Evolutionary conservation across 2,888 invertebrate genomes (phyloP).

Genomic region (Phania funesta): DNA sequence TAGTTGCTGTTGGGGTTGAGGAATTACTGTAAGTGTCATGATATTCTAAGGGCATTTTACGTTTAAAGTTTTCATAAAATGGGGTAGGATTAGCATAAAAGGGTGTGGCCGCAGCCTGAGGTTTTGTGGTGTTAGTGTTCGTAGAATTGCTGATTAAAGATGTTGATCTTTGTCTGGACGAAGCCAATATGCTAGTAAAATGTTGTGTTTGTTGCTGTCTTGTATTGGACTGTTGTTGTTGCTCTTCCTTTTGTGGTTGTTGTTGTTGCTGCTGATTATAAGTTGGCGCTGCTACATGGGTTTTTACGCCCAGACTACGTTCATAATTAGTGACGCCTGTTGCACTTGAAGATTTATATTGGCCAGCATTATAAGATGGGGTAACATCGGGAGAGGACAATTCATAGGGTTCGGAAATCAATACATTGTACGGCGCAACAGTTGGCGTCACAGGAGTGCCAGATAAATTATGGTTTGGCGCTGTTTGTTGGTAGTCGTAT

Average conservation of each 20-base stretch:
- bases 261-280: slow-evolving; percentile 32
- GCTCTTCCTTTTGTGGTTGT: slow-evolving; percentile 8
- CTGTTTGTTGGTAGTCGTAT: slow-evolving; percentile 62
- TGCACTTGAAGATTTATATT: slow-evolving; percentile 36
- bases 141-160: slow-evolving; percentile 20
- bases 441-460: not conserved
- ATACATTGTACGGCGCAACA: slow-evolving; percentile 19
- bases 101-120: slow-evolving; percentile 76
- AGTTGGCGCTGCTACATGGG: slow-evolving; percentile 11
- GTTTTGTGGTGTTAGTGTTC: slow-evolving; percentile 68
- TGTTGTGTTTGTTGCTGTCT: slow-evolving; percentile 31
- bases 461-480: slow-evolving; percentile 27
- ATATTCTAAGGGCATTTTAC: slow-evolving; percentile 70
- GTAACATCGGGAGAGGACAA: not conserved
- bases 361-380: slow-evolving; percentile 4
- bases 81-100: slow-evolving; percentile 71
- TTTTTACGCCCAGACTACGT: slow-evolving; percentile 13
- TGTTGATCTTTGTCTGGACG: slow-evolving; percentile 45
- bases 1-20: slow-evolving; percentile 25
- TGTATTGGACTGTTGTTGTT: not conserved
- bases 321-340: slow-evolving; percentile 27
- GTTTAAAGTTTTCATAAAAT: slow-evolving; percentile 73
- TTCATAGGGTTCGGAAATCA: slow-evolving; percentile 31
- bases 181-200: slow-evolving; percentile 9
- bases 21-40: slow-evolving; percentile 56